Conservation (phyloP, 2,888 invertebrate genomes). For the Eubasilissa splendida region DNA sequence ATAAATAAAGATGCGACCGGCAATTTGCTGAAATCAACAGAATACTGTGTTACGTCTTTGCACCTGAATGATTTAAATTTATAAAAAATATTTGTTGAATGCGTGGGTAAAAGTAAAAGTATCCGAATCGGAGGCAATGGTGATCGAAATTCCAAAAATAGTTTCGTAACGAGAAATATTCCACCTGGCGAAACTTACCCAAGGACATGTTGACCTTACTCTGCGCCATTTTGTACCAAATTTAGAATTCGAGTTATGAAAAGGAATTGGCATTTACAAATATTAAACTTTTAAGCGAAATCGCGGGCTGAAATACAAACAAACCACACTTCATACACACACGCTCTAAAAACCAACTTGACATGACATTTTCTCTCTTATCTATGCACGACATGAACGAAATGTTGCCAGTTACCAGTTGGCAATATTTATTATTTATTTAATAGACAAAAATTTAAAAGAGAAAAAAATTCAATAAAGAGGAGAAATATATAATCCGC, state of each 20-base stretch:
- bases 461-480: too few relatives aligned
- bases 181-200: conserved; percentile 41
- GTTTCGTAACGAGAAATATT: conserved; percentile 25
- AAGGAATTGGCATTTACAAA: background rate
- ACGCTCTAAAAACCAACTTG: too few relatives aligned
- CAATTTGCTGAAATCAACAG: too few relatives aligned
- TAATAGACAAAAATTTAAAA: too few relatives aligned
- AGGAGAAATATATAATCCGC: too few relatives aligned
- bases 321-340: background rate
- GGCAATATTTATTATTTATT: too few relatives aligned
- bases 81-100: background rate
- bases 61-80: too few relatives aligned
- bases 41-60: too few relatives aligned
- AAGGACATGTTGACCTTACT: conserved; percentile 53
- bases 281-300: background rate
- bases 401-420: too few relatives aligned
- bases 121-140: conserved; percentile 3
- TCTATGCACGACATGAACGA: too few relatives aligned
- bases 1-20: too few relatives aligned
- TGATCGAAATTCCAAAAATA: conserved; percentile 50
- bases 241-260: background rate
- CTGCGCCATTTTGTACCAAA: conserved; percentile 34
- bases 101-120: conserved; percentile 31
- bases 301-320: conserved; percentile 12
- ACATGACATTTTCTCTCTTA: too few relatives aligned